These are phyloP conservation scores for Frankliniella intonsa DNA, from an alignment of 2,888 invertebrate genomes.

Conservation along the genomic window DNA sequence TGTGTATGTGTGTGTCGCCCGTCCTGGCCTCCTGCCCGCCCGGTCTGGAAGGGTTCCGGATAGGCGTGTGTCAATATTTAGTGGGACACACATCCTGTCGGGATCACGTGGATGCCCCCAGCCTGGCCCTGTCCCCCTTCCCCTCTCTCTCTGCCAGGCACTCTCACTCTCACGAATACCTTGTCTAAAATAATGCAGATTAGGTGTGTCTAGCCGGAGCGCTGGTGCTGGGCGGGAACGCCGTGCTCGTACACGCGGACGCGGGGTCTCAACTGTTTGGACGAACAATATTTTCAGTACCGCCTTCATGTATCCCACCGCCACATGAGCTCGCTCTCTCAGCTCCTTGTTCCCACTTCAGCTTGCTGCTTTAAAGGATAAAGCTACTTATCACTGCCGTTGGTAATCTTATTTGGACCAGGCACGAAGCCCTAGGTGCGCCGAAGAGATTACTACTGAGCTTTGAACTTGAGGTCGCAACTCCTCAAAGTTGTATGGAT, in stretches of 20 bases:
- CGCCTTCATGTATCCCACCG: too few species aligned
- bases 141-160: not conserved
- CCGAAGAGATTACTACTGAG: too few species aligned
- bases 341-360: too few species aligned
- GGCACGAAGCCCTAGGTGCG: too few species aligned
- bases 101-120: not conserved
- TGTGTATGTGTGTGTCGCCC: not conserved
- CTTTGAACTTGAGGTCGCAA: too few species aligned
- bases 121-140: not conserved
- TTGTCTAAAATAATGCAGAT: not conserved
- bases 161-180: not conserved
- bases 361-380: too few species aligned
- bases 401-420: too few species aligned
- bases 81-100: conserved; percentile 20
- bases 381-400: too few species aligned
- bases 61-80: conserved; percentile 15
- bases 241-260: too few species aligned
- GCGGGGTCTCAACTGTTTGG: not conserved
- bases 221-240: not conserved
- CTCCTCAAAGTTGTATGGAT: too few species aligned
- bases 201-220: not conserved
- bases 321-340: too few species aligned
- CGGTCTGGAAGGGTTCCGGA: not conserved
- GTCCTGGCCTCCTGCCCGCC: not conserved
- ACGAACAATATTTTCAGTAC: not conserved